phyloP scores from a whole-genome alignment of 1,140 invertebrate species.

The Berghia stephanieae region DNA sequence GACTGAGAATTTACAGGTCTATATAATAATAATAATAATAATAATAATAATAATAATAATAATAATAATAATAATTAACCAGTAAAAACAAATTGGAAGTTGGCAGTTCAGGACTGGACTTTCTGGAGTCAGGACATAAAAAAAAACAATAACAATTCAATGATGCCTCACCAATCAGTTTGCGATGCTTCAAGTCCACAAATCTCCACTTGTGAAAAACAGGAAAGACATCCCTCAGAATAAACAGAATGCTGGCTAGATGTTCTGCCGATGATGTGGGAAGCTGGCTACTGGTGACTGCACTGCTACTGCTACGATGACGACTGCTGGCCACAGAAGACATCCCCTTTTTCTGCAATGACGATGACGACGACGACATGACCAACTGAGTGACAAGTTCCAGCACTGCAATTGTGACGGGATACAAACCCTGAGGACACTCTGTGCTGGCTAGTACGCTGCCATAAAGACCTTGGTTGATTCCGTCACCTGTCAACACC shows the following conservation, averaged over 20 bases:
- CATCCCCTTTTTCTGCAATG: too few relatives aligned
- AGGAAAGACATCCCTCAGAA: slow-evolving; percentile 66
- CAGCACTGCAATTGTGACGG: slow-evolving; percentile 64
- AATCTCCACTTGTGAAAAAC: slow-evolving; percentile 67
- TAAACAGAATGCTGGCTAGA: slow-evolving; percentile 61
- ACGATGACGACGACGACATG: too few relatives aligned
- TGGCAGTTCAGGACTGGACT: background rate
- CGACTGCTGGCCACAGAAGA: too few relatives aligned
- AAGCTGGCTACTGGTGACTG: too few relatives aligned
- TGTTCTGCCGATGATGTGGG: too few relatives aligned
- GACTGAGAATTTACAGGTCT: too few relatives aligned
- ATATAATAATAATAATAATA: too few relatives aligned
- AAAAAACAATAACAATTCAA: background rate
- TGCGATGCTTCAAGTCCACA: slow-evolving; percentile 46
- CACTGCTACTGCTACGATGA: too few relatives aligned
- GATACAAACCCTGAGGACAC: slow-evolving; percentile 63
- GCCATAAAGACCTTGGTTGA: slow-evolving; percentile 65
- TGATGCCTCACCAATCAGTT: slow-evolving; percentile 52
- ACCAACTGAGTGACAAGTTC: slow-evolving; percentile 60
- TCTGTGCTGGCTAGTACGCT: slow-evolving; percentile 63
- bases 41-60: background rate
- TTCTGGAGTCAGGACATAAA: background rate
- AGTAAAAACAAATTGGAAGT: too few relatives aligned
- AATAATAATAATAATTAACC: too few relatives aligned
- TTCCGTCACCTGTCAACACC: slow-evolving; percentile 58